phyloP scores from a whole-genome alignment of 2,113 vertebrate genomes.

The Alces alces region DNA sequence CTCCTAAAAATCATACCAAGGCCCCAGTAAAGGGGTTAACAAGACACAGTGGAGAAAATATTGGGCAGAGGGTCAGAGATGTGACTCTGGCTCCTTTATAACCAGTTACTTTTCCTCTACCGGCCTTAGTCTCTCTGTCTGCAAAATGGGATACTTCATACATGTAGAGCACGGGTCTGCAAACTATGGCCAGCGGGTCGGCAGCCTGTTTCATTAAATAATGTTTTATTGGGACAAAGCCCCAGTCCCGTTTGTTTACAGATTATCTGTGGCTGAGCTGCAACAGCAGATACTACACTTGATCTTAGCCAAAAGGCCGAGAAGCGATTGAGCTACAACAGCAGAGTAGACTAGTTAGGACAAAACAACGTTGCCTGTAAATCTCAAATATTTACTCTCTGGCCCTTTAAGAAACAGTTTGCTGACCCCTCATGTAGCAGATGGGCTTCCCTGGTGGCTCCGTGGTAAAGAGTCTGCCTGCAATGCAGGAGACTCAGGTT shows the following conservation, averaged over 20 bases:
- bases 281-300: too few species aligned
- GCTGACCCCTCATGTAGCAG: not conserved
- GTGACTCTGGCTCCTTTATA: not conserved
- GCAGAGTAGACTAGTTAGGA: not conserved
- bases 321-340: not conserved
- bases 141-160: not conserved
- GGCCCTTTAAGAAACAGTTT: not conserved
- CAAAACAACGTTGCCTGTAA: not conserved
- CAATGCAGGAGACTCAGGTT: not conserved
- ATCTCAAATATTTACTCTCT: not conserved
- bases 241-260: not conserved
- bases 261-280: not conserved
- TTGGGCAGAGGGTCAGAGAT: not conserved
- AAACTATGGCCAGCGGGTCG: not conserved
- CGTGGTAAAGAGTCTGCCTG: not conserved
- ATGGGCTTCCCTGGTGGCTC: not conserved
- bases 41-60: not conserved
- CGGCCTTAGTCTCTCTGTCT: not conserved
- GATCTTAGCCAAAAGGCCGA: too few species aligned
- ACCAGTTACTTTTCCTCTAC: not conserved
- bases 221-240: not conserved
- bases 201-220: not conserved
- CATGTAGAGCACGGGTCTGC: not conserved
- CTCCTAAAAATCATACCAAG: not conserved
- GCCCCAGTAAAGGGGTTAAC: not conserved